Evolutionary conservation across 2,888 invertebrate species (phyloP).

Genomic region (Caenorhabditis sp.): DNA sequence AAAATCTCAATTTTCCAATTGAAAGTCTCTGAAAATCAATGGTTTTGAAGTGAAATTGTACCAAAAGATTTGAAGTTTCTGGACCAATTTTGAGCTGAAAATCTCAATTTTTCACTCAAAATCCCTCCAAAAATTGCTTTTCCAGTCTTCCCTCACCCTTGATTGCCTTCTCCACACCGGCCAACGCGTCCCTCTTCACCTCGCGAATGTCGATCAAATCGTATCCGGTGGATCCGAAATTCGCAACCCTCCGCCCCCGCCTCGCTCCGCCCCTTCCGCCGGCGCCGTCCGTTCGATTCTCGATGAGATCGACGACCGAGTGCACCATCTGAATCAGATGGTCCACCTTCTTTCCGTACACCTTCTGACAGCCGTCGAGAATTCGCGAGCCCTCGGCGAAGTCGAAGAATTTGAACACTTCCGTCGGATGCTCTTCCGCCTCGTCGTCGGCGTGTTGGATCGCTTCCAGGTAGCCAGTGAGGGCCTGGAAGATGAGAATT

Average conservation of each 20-base stretch:
- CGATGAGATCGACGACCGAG: conserved; percentile 35
- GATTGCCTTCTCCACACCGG: neutral
- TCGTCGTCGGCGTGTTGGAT: conserved; percentile 21
- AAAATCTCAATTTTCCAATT: neutral
- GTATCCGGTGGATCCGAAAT: conserved; percentile 43
- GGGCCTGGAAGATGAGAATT: conserved; percentile 43
- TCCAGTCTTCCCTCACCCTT: neutral
- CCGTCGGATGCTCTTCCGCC: neutral
- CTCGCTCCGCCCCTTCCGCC: neutral
- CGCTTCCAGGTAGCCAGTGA: conserved; percentile 39
- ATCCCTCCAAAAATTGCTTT: neutral
- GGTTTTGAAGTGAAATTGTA: too few relatives aligned
- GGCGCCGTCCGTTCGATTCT: conserved; percentile 21
- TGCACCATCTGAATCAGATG: conserved; percentile 33
- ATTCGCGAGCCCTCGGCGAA: conserved; percentile 90
- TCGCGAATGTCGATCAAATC: conserved; percentile 6
- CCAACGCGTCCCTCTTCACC: neutral
- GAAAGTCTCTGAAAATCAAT: too few relatives aligned
- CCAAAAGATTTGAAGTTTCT: too few relatives aligned
- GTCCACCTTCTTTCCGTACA: conserved; percentile 88
- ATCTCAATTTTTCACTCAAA: neutral
- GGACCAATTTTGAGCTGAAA: neutral
- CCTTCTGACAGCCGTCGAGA: conserved; percentile 88
- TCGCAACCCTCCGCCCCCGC: conserved; percentile 9
- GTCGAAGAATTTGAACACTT: conserved; percentile 85